Base-by-base conservation (phyloP, 1,140 invertebrate genomes). In the Odontomachus brunneus region DNA sequence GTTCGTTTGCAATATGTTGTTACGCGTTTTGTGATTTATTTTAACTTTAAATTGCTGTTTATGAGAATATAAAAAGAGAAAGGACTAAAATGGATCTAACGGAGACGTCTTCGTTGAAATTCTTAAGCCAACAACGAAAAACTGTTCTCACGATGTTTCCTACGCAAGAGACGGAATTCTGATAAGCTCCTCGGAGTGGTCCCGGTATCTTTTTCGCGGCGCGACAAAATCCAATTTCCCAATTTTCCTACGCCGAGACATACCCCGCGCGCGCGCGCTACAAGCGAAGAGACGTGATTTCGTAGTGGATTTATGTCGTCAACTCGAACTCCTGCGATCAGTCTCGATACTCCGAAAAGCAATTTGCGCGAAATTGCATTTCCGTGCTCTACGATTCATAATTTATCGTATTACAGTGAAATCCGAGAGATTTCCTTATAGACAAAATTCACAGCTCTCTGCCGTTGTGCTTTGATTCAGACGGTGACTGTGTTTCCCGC, bases 171-270 rank as follows among this genome's bases (percentile, higher is more conserved):
- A 71, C 0, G 3, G 66, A 38, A 24, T 19, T 22, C 11, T 53
- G 22, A 69, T 59, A 71, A 80, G 17, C 14, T 71, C 22, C 14
- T 29, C 5, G 69, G 83, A 87, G 49, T 71, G 9, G 60, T n/a
- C 2, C 17, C 22, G 53, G 49, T 83, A 83, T 80, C 38, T 65
- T 75, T 59, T 49, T 72, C 60, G 59, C 67, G 63, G 24, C 24
- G 29, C 59, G 67, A 29, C 24, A 53, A 33, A 86, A 90, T 86
- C 19, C 55, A 88, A 90, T 89, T 88, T 88, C 75, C 72, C 89
- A 84, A 90, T 90, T 89, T 88, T 80, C 82, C 74, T 74, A 44
- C 38, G 5, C 63, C 67, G 59, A 67, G 24, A 67, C 51, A 63
- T 75, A n/a, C n/a, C n/a, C n/a, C n/a, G n/a, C n/a, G n/a, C n/a